These are phyloP conservation scores for Clarias magur DNA, from an alignment of 2,113 vertebrate species.

Conservation along the genomic window DNA sequence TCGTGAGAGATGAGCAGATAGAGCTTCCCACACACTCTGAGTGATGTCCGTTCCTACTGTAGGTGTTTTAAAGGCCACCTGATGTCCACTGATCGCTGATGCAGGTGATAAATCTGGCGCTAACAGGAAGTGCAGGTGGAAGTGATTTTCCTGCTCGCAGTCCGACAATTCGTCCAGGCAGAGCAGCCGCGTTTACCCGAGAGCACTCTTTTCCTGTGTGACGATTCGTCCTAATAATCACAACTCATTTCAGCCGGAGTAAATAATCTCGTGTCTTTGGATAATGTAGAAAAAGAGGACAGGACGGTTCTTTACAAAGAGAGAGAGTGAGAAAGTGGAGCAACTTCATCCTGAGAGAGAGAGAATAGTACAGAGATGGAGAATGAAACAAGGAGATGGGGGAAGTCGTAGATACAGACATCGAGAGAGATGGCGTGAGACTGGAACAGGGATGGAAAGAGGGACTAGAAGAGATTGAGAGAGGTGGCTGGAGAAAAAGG, in stretches of 20 bases:
- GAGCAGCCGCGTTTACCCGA: background rate
- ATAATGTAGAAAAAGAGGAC: background rate
- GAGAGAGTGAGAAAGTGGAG: background rate
- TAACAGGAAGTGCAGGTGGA: conserved; percentile 13
- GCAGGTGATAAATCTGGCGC: background rate
- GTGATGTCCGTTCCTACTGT: background rate
- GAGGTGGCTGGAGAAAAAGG: too few relatives aligned
- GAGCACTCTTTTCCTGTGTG: background rate
- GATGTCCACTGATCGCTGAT: conserved; percentile 21
- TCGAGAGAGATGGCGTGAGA: background rate
- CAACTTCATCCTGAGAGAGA: background rate
- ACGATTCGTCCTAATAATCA: background rate
- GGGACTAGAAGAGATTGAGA: background rate
- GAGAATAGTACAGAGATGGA: background rate
- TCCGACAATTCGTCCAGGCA: background rate
- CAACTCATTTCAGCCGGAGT: background rate
- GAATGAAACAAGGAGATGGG: background rate
- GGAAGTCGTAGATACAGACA: background rate
- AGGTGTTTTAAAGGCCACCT: conserved; percentile 20
- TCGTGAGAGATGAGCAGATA: background rate
- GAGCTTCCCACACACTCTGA: background rate
- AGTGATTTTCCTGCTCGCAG: background rate
- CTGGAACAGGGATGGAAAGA: background rate
- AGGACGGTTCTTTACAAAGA: background rate
- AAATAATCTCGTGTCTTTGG: background rate